Evolutionary conservation across 1,140 invertebrate genomes (phyloP).

Genomic region (Micrasema minimum): DNA sequence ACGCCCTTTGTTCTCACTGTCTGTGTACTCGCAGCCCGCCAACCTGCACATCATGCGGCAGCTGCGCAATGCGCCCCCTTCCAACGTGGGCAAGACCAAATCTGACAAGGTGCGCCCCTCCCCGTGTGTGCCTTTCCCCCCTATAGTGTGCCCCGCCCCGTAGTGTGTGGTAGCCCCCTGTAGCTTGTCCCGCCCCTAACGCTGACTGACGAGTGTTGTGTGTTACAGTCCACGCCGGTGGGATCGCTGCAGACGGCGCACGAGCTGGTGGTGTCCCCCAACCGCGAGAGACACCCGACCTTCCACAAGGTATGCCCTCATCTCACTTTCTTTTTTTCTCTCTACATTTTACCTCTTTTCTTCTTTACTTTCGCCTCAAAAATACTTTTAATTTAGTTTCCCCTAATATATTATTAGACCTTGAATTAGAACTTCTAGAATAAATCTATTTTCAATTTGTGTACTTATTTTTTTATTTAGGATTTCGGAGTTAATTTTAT

Average conservation of each 20-base stretch:
- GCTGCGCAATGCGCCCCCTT: conserved; percentile 83
- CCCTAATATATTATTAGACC: too few relatives aligned
- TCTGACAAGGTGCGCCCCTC: conserved; percentile 81
- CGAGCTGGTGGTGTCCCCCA: conserved; percentile 89
- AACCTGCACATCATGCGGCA: conserved; percentile 82
- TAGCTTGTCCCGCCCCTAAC: background rate
- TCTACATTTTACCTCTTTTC: too few relatives aligned
- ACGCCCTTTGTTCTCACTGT: background rate
- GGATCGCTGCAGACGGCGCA: conserved; percentile 90
- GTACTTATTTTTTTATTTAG: too few relatives aligned
- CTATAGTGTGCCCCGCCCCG: conserved; percentile 4
- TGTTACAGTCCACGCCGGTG: conserved; percentile 86
- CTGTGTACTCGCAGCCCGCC: conserved; percentile 68
- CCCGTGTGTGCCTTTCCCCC: background rate
- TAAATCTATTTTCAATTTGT: too few relatives aligned
- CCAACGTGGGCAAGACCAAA: conserved; percentile 84
- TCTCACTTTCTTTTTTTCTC: background rate
- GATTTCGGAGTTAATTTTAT: too few relatives aligned
- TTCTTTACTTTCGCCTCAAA: too few relatives aligned
- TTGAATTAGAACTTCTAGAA: too few relatives aligned
- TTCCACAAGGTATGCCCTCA: conserved; percentile 78
- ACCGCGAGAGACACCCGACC: conserved; percentile 83
- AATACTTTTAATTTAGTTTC: too few relatives aligned
- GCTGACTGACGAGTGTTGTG: conserved; percentile 34
- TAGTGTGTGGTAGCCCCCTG: background rate